phyloP scores from a whole-genome alignment of 1,140 invertebrate species.

The Subanguina moxae region DNA sequence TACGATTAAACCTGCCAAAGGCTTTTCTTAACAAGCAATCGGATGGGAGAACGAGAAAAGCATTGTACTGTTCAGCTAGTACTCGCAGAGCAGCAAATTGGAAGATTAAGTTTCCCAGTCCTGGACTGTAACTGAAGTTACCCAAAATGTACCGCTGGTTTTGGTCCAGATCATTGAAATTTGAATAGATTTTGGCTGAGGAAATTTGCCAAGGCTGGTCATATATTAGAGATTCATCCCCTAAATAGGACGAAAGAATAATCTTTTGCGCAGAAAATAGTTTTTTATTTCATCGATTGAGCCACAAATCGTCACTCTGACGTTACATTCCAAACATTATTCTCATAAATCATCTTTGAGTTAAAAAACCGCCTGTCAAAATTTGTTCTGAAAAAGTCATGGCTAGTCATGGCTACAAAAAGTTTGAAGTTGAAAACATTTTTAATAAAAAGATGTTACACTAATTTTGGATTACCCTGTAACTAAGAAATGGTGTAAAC shows the following conservation, averaged over 20 bases:
- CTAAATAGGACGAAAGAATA: slow-evolving; percentile 5
- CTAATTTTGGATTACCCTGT: too few relatives aligned
- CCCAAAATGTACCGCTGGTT: slow-evolving; percentile 19
- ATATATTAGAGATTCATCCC: slow-evolving; percentile 33
- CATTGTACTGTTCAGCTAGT: slow-evolving; percentile 30
- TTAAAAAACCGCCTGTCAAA: too few relatives aligned
- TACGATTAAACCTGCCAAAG: slow-evolving; percentile 8
- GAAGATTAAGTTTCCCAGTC: slow-evolving; percentile 43
- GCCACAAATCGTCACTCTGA: too few relatives aligned
- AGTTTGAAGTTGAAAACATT: too few relatives aligned
- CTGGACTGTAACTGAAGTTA: slow-evolving; percentile 35
- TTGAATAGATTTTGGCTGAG: slow-evolving; percentile 1
- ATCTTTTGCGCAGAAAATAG: too few relatives aligned
- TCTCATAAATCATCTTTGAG: too few relatives aligned
- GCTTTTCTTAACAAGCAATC: slow-evolving; percentile 36
- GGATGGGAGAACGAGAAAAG: slow-evolving; percentile 25
- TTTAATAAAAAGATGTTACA: too few relatives aligned
- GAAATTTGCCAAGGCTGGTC: slow-evolving; percentile 38
- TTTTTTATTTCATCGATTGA: too few relatives aligned
- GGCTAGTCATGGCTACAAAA: too few relatives aligned
- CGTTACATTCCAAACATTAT: too few relatives aligned
- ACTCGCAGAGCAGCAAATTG: slow-evolving; percentile 34
- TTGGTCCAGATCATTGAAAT: slow-evolving; percentile 5
- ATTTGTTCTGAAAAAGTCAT: too few relatives aligned
- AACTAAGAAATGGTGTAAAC: too few relatives aligned